Conservation (phyloP, 2,113 vertebrate species). For the Aviceda subcristata region DNA sequence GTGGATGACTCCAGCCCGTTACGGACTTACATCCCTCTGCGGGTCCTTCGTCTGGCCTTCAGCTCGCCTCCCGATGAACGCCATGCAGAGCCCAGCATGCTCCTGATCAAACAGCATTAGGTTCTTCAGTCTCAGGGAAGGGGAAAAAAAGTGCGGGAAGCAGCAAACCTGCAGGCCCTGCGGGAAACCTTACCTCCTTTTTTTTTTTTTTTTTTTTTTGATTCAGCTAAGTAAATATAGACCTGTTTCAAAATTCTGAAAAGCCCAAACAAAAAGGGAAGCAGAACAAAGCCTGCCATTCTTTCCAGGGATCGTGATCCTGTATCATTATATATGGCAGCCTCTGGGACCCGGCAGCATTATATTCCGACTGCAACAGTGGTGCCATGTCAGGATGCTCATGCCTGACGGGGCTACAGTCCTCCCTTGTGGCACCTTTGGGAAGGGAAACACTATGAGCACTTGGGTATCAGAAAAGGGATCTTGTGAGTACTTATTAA, state of each 20-base stretch:
- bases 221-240: background rate
- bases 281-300: background rate
- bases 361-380: background rate
- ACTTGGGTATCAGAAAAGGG: background rate
- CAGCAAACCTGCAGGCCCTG: background rate
- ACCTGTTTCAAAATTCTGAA: background rate
- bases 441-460: background rate
- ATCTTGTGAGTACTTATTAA: background rate
- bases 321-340: background rate
- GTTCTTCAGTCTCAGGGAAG: background rate
- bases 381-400: background rate
- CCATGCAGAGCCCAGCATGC: rapidly evolving
- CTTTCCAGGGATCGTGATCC: background rate
- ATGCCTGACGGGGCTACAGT: rapidly evolving
- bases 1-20: background rate
- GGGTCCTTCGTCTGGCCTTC: background rate
- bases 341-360: background rate
- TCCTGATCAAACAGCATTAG: background rate
- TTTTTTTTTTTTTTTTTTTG: background rate
- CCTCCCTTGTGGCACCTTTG: background rate
- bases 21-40: background rate
- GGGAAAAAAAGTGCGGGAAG: background rate
- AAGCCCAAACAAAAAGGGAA: background rate
- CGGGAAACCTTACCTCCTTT: background rate
- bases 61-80: background rate